Evolutionary conservation across 1,140 invertebrate genomes (phyloP), one percentile per base, ranked within the genome.

Genomic region (Planococcus citri): DNA sequence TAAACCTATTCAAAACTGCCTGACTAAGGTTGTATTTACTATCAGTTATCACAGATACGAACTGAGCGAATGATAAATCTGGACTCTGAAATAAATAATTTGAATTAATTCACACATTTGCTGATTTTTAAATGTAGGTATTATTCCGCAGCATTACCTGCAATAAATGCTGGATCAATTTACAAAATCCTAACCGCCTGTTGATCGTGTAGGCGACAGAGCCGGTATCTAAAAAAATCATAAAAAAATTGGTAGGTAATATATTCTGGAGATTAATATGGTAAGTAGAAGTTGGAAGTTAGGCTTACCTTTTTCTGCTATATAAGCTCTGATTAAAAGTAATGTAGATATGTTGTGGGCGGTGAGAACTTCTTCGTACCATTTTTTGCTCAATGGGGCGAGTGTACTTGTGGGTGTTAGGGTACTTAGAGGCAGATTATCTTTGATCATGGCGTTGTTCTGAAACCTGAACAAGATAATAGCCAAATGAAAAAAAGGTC

Each of bases 341-440:
- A 64, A 64, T 25, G 60, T 64, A 22, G 60, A 64, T 24, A 64
- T 64, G 22, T 64, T 64, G 22, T 64, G 60, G 24, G 60, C 60
- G 25, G 60, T 64, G 10, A 64, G 22, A 6, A 64, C 60, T 20
- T 64, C 60, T 64, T 64, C 60, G 25, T 64, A 64, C 60, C 22
- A 25, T 64, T 64, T 64, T 25, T 64, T 64, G 20, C 60, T 64
- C 9, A 64, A 20, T 25, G 60, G 60, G 9, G 60, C 25, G 10
- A 64, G 25, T 4, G 60, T 64, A 64, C 60, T 64, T 3, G 24
- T 2, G 4, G 41, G 41, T 3, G 41, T n/a, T 51, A 51, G n/a
- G 6, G 41, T 51, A n/a, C 41, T 51, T 20, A 51, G 17, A 51
- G 41, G 41, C 17, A 51, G 17, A 51, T 51, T 51, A 51, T 51